These are phyloP conservation scores for Dasypogon diadema DNA, from an alignment of 2,888 invertebrate species.

Conservation along the genomic window DNA sequence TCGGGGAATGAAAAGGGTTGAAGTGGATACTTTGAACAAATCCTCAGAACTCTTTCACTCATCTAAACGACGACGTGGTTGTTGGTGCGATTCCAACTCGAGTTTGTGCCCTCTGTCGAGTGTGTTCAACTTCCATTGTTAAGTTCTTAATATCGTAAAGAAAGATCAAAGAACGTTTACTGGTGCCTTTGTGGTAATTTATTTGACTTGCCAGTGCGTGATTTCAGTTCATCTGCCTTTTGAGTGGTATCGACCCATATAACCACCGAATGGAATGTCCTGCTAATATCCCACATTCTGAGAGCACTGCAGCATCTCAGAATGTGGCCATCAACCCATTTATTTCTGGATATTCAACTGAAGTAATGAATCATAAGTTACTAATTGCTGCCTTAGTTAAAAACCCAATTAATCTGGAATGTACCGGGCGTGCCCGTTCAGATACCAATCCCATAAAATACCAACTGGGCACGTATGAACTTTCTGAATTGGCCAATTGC, in stretches of 20 bases:
- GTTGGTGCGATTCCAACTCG: constrained; percentile 6
- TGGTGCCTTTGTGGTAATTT: not conserved
- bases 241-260: not conserved
- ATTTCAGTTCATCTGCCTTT: not conserved
- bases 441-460: not conserved
- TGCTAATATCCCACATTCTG: too few relatives aligned
- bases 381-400: constrained; percentile 25
- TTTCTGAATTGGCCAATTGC: constrained; percentile 23
- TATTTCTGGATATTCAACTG: not conserved
- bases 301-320: not conserved
- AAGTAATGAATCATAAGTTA: constrained; percentile 17
- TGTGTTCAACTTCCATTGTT: constrained; percentile 6
- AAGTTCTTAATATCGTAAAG: constrained; percentile 22
- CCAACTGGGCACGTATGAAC: not conserved
- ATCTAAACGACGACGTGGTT: constrained; percentile 13
- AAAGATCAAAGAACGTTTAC: constrained; percentile 18
- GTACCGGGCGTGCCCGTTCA: not conserved
- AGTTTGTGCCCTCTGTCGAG: not conserved
- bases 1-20: constrained; percentile 32
- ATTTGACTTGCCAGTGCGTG: not conserved
- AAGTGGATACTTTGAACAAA: constrained; percentile 19
- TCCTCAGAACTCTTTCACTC: constrained; percentile 8
- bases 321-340: not conserved
- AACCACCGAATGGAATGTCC: not conserved
- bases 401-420: constrained; percentile 11